Conservation (phyloP, 1,140 invertebrate genomes). For the Eufriesea mexicana region DNA sequence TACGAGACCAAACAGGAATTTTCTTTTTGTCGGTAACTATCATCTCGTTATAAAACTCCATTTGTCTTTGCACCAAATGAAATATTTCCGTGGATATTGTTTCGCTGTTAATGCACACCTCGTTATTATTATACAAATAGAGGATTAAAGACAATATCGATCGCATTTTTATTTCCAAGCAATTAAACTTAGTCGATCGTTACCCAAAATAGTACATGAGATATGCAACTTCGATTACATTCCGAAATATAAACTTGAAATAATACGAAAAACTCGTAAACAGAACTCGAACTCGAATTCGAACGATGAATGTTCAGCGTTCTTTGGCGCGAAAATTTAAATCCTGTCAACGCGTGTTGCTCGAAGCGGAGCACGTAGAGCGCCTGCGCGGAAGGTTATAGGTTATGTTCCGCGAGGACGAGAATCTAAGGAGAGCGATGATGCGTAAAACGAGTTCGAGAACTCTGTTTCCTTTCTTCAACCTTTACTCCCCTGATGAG, state of each 20-base stretch:
- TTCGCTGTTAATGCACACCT: constrained; percentile 85
- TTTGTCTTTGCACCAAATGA: constrained; percentile 95
- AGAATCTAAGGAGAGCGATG: constrained; percentile 63
- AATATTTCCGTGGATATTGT: constrained; percentile 95
- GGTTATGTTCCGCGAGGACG: constrained; percentile 32
- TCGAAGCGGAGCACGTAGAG: background rate
- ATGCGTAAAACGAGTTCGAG: constrained; percentile 71
- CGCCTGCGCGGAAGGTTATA: constrained; percentile 4
- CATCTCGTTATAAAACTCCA: constrained; percentile 95
- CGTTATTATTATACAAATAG: too few relatives aligned
- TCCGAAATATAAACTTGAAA: background rate
- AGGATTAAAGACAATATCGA: background rate
- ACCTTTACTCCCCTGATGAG: constrained; percentile 14
- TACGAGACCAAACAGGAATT: constrained; percentile 89
- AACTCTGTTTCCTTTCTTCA: constrained; percentile 48
- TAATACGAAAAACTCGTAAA: background rate
- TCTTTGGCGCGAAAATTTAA: constrained; percentile 14
- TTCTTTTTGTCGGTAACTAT: constrained; percentile 94
- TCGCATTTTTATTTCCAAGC: background rate
- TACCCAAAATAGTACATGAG: background rate
- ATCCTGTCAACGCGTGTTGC: background rate
- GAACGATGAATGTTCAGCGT: background rate
- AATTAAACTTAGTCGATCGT: background rate
- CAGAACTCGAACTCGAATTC: background rate
- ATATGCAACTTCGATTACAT: background rate